These are phyloP conservation scores for Muschampia plurimacula DNA, from an alignment of 2,888 invertebrate genomes.

Conservation along the genomic window DNA sequence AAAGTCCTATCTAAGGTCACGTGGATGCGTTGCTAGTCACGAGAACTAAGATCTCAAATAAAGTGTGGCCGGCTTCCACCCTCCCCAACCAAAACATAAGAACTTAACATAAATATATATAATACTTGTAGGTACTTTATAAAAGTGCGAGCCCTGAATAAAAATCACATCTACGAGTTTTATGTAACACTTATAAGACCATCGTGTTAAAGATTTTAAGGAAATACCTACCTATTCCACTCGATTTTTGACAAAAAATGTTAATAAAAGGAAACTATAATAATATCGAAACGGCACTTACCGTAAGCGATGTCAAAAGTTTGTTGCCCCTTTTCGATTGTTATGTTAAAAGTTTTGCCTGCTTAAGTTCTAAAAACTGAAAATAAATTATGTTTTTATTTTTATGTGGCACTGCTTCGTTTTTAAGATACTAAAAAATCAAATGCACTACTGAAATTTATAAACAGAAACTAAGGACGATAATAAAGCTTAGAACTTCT, in stretches of 20 bases:
- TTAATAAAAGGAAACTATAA: neutral
- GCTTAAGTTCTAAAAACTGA: neutral
- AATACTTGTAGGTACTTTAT: too few relatives aligned
- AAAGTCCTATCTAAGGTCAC: too few relatives aligned
- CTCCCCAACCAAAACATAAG: too few relatives aligned
- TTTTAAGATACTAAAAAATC: neutral
- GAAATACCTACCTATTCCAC: neutral
- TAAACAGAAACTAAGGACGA: too few relatives aligned
- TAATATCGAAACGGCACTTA: neutral
- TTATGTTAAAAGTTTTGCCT: conserved; percentile 8
- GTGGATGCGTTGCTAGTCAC: too few relatives aligned
- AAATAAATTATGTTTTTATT: neutral
- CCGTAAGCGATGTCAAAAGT: neutral
- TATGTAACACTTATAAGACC: too few relatives aligned
- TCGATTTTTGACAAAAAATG: neutral
- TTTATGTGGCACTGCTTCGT: neutral
- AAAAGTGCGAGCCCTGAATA: too few relatives aligned
- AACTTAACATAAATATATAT: too few relatives aligned
- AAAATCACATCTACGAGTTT: too few relatives aligned
- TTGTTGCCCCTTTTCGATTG: neutral
- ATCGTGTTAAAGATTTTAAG: neutral
- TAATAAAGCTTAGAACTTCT: too few relatives aligned
- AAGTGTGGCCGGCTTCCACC: too few relatives aligned
- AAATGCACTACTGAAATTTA: neutral
- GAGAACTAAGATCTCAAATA: too few relatives aligned